Conservation (phyloP, 1,140 invertebrate species). For the Oncopodura yosiiana region DNA sequence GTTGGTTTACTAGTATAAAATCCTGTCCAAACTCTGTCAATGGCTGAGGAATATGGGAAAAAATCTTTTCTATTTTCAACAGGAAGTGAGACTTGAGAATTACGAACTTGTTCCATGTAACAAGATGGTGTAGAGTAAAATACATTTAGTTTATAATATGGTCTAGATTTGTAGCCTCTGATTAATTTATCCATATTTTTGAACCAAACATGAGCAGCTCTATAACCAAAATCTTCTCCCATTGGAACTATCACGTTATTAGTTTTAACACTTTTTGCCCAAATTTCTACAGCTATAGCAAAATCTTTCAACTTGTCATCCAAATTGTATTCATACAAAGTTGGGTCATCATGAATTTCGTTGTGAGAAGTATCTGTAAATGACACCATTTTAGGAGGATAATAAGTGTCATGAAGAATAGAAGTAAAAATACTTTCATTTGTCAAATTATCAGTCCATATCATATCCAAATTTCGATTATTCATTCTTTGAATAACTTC, state of each 20-base stretch:
- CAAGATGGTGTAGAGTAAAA: constrained; percentile 71
- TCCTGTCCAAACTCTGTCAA: constrained; percentile 68
- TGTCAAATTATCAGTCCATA: constrained; percentile 50
- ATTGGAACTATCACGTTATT: constrained; percentile 49
- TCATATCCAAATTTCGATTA: constrained; percentile 50
- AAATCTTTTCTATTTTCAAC: constrained; percentile 53
- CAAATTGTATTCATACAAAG: constrained; percentile 62
- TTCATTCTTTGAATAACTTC: constrained; percentile 46
- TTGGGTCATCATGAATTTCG: constrained; percentile 59
- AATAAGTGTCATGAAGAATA: no score
- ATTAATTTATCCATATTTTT: constrained; percentile 64
- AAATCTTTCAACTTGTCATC: constrained; percentile 43
- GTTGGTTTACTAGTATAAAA: constrained; percentile 66
- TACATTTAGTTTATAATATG: constrained; percentile 47
- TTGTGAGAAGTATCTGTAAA: no score
- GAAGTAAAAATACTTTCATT: constrained; percentile 78
- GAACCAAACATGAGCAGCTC: constrained; percentile 50
- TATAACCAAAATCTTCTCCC: constrained; percentile 51
- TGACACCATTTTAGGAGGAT: no score
- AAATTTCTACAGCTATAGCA: constrained; percentile 30
- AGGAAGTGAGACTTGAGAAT: constrained; percentile 45
- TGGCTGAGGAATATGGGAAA: constrained; percentile 62
- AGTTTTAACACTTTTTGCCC: constrained; percentile 37
- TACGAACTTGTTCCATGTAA: constrained; percentile 54
- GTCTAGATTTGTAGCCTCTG: constrained; percentile 46